Base-by-base conservation (phyloP, 2,113 vertebrate genomes). In the Bujurquina vittata region DNA sequence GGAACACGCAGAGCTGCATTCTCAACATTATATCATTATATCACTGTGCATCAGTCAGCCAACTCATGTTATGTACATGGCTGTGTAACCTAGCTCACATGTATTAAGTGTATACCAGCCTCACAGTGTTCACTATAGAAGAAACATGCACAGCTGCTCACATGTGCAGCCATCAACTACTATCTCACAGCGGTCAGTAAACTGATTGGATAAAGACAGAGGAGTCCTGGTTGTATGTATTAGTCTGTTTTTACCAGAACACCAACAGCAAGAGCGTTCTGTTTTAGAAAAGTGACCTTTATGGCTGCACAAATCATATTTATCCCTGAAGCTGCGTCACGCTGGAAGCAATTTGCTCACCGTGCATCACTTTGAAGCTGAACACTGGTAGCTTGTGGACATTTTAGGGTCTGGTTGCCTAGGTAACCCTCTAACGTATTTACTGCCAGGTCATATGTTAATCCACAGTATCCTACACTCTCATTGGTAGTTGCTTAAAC, bases 1-100 rank as follows among this genome's bases (percentile, higher is more conserved):
- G 10, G 23, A 15, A 56, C 63, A 55, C 20, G 7, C 37, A 22
- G 22, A n/a, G 49, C 77, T 49, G 80, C 81, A 57, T 0, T 15
- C 55, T 81, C 74, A 26, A 55, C 59, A 67, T 62, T 31, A 43
- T 15, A 59, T 84, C 15, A 26, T 46, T 87, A 40, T 58, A 84
- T 77, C 22, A 22, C 75, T 74, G 63, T 35, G 14, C 65, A 65
- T 75, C 62, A 57, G 54, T 23, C 33, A 59, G 10, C 49, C 35
- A 22, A 9, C 5, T 0, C 5, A 0, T 69, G 23, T 11, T 69
- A 11, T 49, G 23, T 14, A 49, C 49, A 69, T 49, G 5, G 49
- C 43, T 69, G 15, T 69, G 43, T 23, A 69, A 3, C 15, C 23
- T 69, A 23, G 40, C 63, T 29, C 15, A 31, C 54, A 79, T 65